Base-by-base conservation (phyloP, 2,888 invertebrate species). In the Calliphora vomitoria region DNA sequence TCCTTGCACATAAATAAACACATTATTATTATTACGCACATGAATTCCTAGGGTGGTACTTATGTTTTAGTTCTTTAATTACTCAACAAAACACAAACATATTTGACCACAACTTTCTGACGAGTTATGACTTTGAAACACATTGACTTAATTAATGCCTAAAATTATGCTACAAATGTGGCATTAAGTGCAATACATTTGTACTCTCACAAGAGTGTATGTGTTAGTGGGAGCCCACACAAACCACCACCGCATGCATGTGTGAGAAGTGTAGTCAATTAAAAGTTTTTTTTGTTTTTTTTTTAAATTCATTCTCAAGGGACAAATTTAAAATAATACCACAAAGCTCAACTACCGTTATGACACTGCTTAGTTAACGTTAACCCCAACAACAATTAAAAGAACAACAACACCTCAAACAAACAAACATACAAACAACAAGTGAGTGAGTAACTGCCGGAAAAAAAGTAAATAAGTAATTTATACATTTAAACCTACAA, bases 321-420 rank as follows among this genome's bases (percentile, higher is more conserved):
- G 80, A 64, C 53, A 72, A 62, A 72, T 72, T 81, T 72, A 62
- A 80, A 79, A 68, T 68, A 58, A 69, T 60, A 69, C 38, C 41
- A 47, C 3, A 55, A n/a, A 44, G 53, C 11, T 58, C 4, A 66
- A 68, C 60, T 44, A 53, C 47, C 71, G 50, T 69, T 47, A 80
- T 69, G 62, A 71, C 47, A 62, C 15, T 18, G 13, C 66, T 44
- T 20, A 66, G n/a, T 44, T 66, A 66, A 44, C 44, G 66, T 15
- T 50, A 72, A 69, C 31, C 58, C 4, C 58, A 72, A 58, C 13
- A 13, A 60, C 58, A 72, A 58, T 13, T 4, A 60, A 38, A 58
- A 55, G 2, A 55, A 53, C 35, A 13, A 64, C 55, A 66, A 50
- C 35, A 55, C n/a, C 55, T 31, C 6, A 5, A 60, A 60, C 5